Conservation (phyloP, 2,797 vertebrate species). For the Apodemus agrarius region DNA sequence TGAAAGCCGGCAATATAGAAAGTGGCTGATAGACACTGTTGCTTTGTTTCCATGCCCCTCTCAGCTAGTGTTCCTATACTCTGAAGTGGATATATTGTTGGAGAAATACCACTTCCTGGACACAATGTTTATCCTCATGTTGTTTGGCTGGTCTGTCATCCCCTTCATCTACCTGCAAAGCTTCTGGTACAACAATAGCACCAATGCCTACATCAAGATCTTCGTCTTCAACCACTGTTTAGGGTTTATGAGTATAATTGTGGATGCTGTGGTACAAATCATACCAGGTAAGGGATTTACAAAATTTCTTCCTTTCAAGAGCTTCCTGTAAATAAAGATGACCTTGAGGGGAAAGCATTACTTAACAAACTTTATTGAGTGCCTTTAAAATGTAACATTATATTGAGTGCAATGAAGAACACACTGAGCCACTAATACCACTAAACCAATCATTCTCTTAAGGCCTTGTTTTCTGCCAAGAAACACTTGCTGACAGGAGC, state of each 20-base stretch:
- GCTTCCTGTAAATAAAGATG: neutral
- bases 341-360: neutral
- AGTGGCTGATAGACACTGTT: neutral
- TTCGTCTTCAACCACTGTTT: conserved; percentile 96
- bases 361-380: neutral
- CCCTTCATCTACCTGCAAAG: conserved; percentile 98
- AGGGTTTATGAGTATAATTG: conserved; percentile 92
- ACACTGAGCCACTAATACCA: neutral
- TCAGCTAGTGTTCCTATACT: conserved; percentile 93
- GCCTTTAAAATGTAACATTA: neutral
- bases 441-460: neutral
- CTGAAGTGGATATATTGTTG: conserved; percentile 91
- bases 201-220: conserved; percentile 94
- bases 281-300: conserved; percentile 86
- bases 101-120: conserved; percentile 91
- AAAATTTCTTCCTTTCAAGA: neutral
- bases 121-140: conserved; percentile 92
- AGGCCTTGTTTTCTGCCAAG: neutral
- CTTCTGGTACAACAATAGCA: conserved; percentile 93
- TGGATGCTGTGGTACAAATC: conserved; percentile 90
- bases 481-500: neutral
- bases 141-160: conserved; percentile 96
- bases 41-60: neutral
- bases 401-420: neutral
- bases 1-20: neutral